Conservation (phyloP, 2,888 invertebrate species). For the Pseudoips prasinana region DNA sequence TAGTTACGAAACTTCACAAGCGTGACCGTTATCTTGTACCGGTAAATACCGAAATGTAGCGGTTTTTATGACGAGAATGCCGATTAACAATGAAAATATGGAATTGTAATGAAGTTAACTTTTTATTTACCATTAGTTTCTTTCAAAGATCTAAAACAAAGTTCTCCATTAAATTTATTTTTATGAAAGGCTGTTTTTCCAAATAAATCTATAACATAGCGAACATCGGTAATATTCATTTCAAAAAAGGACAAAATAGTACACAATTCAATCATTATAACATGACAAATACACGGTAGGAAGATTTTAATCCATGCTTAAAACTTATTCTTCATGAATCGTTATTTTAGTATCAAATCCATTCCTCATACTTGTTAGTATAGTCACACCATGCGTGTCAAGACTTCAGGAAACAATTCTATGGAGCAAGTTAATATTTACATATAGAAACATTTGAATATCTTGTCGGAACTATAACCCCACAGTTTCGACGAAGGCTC, state of each 20-base stretch:
- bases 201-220: conserved; percentile 9
- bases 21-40: no score
- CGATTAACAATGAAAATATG: no score
- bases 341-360: conserved; percentile 27
- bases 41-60: no score
- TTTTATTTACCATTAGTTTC: no score
- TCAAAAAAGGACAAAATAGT: conserved; percentile 25
- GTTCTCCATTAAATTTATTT: no score
- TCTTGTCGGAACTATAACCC: conserved; percentile 57
- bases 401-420: conserved; percentile 35
- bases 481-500: conserved; percentile 38
- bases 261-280: conserved; percentile 19
- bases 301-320: conserved; percentile 28
- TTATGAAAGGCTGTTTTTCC: no score
- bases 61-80: no score
- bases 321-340: conserved; percentile 11
- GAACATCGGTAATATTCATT: conserved; percentile 37
- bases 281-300: conserved; percentile 16
- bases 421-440: conserved; percentile 31
- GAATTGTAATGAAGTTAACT: no score
- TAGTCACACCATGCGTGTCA: conserved; percentile 62
- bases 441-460: conserved; percentile 46
- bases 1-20: no score
- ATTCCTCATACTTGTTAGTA: conserved; percentile 56
- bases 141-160: no score